phyloP scores from a whole-genome alignment of 1,140 invertebrate species.

The Fopius arisanus region DNA sequence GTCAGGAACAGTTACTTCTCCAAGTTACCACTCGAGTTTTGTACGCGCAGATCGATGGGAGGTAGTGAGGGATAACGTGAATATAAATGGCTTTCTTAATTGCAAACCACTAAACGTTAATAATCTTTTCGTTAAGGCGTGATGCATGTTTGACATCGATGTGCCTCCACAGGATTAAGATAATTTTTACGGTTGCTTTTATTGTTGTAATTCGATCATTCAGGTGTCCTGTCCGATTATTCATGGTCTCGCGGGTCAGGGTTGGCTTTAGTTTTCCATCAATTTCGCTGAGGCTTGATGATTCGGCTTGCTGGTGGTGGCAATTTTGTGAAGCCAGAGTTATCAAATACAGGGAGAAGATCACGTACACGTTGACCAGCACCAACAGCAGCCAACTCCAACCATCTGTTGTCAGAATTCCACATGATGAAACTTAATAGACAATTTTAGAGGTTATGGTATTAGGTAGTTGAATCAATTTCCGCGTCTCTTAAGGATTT shows the following conservation, averaged over 20 bases:
- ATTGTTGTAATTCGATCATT: background rate
- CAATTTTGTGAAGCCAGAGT: constrained; percentile 80
- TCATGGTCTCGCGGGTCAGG: background rate
- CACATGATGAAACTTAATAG: constrained; percentile 33
- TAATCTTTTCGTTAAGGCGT: background rate
- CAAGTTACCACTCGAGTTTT: background rate
- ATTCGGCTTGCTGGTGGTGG: constrained; percentile 78
- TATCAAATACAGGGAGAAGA: constrained; percentile 82
- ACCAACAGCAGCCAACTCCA: constrained; percentile 54
- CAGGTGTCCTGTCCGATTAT: background rate
- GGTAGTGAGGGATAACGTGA: constrained; percentile 16
- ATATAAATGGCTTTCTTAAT: constrained; percentile 28
- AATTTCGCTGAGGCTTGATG: constrained; percentile 72
- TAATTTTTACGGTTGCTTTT: background rate
- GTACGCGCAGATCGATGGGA: constrained; percentile 26
- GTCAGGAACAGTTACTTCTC: constrained; percentile 33
- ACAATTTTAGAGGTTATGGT: background rate
- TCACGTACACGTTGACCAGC: constrained; percentile 74
- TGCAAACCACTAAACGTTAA: constrained; percentile 18
- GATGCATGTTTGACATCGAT: too few relatives aligned
- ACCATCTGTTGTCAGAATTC: constrained; percentile 46
- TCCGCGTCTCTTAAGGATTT: too few relatives aligned
- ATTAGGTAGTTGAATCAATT: too few relatives aligned
- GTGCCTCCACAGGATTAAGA: background rate
- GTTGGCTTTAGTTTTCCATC: constrained; percentile 41